Base-by-base conservation (phyloP, 2,888 invertebrate genomes). In the Halocaridina rubra region DNA sequence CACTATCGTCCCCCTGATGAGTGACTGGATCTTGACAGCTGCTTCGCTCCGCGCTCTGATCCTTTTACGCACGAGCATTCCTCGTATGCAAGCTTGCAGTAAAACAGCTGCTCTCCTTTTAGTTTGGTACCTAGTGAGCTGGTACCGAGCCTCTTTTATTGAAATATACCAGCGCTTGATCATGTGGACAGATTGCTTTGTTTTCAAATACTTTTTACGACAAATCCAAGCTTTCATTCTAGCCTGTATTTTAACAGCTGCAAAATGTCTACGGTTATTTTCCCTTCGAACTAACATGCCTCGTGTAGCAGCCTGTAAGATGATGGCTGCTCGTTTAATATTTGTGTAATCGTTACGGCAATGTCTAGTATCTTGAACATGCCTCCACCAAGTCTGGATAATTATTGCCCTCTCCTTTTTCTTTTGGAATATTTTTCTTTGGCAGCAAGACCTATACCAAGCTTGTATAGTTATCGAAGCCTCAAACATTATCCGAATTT, bases 391-490 rank as follows among this genome's bases (percentile, higher is more conserved):
- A 10, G 27, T 22, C 59, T 82, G 82, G 30, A 82, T 27, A 4
- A 57, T 82, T 16, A 76, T 8, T n/a, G 27, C 69, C 32, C 30
- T 75, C 7, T 69, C 29, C 27, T 53, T 81, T 64, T 76, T 22
- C 19, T 33, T 30, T 27, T 69, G n/a, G 32, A 46, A 76, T n/a
- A n/a, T 7, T 19, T 32, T 33, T 27, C 76, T 64, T 19, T 76
- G 76, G 27, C 13, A 16, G 53, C 57, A 39, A n/a, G 53, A 30
- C 7, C 76, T 64, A 24, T 33, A 81, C 22, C 27, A 69, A 3
- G 81, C 53, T 27, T 81, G 81, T 46, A 81, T 76, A 16, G 29
- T 46, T n/a, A 27, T 46, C 5, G 82, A 67, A 19, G 76, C 77
- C n/a, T 59, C 57, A 53, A 33, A 69, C 69, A 30, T 39, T 22